phyloP scores from a whole-genome alignment of 2,113 vertebrate species.

The Calyptomena viridis region DNA sequence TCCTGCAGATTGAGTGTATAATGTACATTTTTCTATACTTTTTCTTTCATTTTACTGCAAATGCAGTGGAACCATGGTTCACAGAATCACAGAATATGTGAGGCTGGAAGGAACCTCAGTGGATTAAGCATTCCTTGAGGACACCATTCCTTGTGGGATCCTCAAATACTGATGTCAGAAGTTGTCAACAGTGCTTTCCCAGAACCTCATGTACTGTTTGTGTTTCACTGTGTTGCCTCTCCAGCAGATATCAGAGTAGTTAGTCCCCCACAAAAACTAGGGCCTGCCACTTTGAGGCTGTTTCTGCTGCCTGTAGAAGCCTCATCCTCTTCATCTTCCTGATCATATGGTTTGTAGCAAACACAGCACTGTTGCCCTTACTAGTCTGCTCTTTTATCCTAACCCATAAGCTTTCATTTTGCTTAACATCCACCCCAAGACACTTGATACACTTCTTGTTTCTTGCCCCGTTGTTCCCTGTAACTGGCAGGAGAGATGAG shows the following conservation, averaged over 20 bases:
- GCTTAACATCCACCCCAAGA: not conserved
- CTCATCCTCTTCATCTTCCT: not conserved
- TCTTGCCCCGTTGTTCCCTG: not conserved
- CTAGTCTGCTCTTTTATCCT: not conserved
- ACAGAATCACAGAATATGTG: not conserved
- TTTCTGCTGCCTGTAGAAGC: not conserved
- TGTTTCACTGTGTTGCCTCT: not conserved
- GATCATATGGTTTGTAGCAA: not conserved
- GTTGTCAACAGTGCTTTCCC: not conserved
- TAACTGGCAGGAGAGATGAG: not conserved
- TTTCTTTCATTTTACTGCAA: not conserved
- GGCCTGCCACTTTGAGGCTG: not conserved
- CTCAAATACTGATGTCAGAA: not conserved
- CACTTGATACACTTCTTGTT: not conserved
- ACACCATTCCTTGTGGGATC: not conserved
- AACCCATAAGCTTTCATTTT: not conserved
- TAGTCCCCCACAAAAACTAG: not conserved
- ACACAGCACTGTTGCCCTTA: not conserved
- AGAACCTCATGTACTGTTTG: not conserved
- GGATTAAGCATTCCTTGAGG: not conserved
- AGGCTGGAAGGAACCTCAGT: not conserved
- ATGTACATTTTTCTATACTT: not conserved
- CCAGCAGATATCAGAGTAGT: not conserved
- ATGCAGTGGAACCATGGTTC: not conserved
- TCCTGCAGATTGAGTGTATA: not conserved